Evolutionary conservation across 2,797 vertebrate species (phyloP), one percentile per base, ranked within the genome.

Genomic region (Cyprinella venusta): DNA sequence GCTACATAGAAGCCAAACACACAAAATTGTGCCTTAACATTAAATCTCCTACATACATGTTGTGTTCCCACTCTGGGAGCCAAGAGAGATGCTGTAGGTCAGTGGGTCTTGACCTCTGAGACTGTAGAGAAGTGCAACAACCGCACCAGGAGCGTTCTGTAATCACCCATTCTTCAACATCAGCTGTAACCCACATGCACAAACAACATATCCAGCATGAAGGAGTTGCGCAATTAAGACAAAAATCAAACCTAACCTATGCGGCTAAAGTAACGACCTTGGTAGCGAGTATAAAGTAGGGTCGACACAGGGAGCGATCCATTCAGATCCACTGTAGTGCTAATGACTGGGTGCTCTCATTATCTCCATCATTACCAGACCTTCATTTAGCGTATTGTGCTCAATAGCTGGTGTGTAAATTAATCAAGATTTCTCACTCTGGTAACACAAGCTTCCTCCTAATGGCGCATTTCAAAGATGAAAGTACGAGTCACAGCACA

Each of bases 301-400:
- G 68, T 84, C 24, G 52, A 64, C 26, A 68, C 38, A 26, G 72
- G 72, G 26, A 70, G 40, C 9, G 19, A 72, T 82, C 80, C 82
- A 83, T 86, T 87, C 83, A 85, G 84, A 86, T 76, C 65, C 79
- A 85, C 81, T 80, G 86, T 86, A 36, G 42, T 76, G 80, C 72
- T 91, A 89, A 91, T 89, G 88, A 92, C 85, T 80, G 89, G 84
- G 89, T 79, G 84, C 84, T 69, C 86, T 90, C 78, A 88, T 94
- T 91, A 92, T 85, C 75, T 82, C 89, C 88, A 85, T 90, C 90
- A 88, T 92, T 92, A 91, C 86, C 38, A 45, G 80, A 80, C 72
- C 81, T 83, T 87, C 65, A 42, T 86, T 87, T 84, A 36, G 80
- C 56, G 54, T 77, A 80, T 83, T 82, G 80, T 76, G 63, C 81